Conservation (phyloP, 2,797 vertebrate genomes). For the Enteromius argenteus region DNA sequence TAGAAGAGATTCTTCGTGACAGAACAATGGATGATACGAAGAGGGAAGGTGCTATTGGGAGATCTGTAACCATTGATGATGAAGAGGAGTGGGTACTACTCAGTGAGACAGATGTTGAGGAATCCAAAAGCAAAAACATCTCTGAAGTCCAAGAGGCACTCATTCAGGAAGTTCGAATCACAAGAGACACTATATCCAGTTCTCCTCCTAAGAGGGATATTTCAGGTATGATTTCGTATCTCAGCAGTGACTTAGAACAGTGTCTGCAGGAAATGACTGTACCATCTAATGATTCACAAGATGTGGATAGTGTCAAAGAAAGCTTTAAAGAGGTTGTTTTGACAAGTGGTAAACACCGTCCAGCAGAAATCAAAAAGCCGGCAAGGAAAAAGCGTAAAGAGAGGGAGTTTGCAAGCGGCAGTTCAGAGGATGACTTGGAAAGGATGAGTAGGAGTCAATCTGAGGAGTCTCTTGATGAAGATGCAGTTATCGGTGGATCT, state of each 20-base stretch:
- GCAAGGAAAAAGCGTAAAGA: slow-evolving; percentile 86
- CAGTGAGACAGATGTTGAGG: slow-evolving; percentile 79
- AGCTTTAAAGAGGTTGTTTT: slow-evolving; percentile 70
- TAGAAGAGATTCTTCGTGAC: slow-evolving; percentile 83
- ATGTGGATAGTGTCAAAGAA: slow-evolving; percentile 72
- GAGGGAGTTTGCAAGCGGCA: slow-evolving; percentile 78
- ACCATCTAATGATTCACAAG: slow-evolving; percentile 59
- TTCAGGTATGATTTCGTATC: slow-evolving; percentile 73
- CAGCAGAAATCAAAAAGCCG: slow-evolving; percentile 90
- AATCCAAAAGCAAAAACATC: slow-evolving; percentile 73
- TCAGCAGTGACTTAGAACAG: slow-evolving; percentile 78
- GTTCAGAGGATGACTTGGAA: slow-evolving; percentile 78
- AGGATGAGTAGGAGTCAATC: slow-evolving; percentile 79
- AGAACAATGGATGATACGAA: slow-evolving; percentile 69
- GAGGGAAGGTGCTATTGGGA: slow-evolving; percentile 47
- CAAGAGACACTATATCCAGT: slow-evolving; percentile 62
- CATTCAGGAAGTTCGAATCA: slow-evolving; percentile 73
- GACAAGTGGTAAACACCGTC: slow-evolving; percentile 75
- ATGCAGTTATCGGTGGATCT: slow-evolving; percentile 71
- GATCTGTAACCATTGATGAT: slow-evolving; percentile 31
- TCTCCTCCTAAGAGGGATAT: slow-evolving; percentile 70
- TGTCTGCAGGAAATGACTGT: slow-evolving; percentile 64
- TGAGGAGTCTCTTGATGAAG: slow-evolving; percentile 84
- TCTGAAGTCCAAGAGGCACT: slow-evolving; percentile 71
- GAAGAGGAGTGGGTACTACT: slow-evolving; percentile 78